These are phyloP conservation scores for Geodia barretti DNA, from an alignment of 37 sponge, comb jelly and placozoan genomes.

Conservation along the genomic window DNA sequence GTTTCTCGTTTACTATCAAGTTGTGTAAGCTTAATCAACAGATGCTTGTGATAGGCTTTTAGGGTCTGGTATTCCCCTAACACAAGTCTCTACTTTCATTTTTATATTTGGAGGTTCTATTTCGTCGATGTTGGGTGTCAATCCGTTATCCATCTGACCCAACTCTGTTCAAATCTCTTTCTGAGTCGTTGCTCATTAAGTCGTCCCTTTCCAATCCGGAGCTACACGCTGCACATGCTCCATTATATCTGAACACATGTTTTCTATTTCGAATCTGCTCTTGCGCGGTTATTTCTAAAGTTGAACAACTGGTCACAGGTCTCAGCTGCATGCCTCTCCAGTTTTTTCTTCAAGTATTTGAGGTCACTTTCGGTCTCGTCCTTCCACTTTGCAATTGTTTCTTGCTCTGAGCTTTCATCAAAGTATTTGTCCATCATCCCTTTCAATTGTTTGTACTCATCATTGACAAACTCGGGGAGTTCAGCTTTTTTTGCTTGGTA, in stretches of 20 bases:
- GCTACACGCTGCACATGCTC: not conserved
- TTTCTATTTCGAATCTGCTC: not conserved
- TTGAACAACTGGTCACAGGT: not conserved
- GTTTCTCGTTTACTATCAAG: not conserved
- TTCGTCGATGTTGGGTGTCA: not conserved
- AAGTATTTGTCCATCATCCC: constrained; percentile 9
- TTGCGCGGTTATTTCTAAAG: not conserved
- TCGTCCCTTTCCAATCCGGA: not conserved
- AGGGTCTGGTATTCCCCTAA: not conserved
- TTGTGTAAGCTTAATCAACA: not conserved
- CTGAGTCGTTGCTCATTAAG: not conserved
- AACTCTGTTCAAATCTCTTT: not conserved
- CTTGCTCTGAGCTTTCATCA: not conserved
- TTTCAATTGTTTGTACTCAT: not conserved
- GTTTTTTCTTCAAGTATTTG: not conserved
- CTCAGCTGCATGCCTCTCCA: not conserved
- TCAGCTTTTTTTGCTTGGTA: not conserved
- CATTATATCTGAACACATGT: not conserved
- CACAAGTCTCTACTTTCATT: not conserved
- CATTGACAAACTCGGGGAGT: not conserved
- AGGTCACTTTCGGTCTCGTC: not conserved
- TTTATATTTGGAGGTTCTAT: not conserved
- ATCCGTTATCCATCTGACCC: not conserved
- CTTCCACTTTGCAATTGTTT: not conserved
- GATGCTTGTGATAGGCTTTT: not conserved